Evolutionary conservation across 2,888 invertebrate genomes (phyloP).

Genomic region (Eristalis tenax): DNA sequence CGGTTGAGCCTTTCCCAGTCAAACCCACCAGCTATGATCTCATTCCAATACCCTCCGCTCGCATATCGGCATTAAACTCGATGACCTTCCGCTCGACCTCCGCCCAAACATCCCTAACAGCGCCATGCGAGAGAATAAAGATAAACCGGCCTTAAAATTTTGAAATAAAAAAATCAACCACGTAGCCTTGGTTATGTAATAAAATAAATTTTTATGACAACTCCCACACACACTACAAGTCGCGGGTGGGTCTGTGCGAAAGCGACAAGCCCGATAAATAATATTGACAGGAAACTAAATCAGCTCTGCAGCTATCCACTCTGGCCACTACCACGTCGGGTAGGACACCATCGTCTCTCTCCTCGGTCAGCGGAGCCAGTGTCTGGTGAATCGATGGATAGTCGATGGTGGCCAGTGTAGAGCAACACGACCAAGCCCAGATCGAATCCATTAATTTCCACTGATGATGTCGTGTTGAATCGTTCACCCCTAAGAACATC

Average conservation of each 20-base stretch:
- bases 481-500: constrained; percentile 61
- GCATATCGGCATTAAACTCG: no score
- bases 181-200: neutral
- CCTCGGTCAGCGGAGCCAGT: neutral
- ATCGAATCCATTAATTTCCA: constrained; percentile 66
- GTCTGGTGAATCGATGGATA: neutral
- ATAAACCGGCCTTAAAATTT: neutral
- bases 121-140: neutral
- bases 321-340: neutral
- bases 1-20: no score
- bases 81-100: no score
- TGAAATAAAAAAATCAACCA: neutral
- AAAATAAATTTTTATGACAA: neutral
- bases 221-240: neutral
- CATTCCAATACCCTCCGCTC: no score
- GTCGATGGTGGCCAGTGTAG: constrained; percentile 5
- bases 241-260: neutral
- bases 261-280: constrained; percentile 45
- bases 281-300: constrained; percentile 67
- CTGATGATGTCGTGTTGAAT: constrained; percentile 65
- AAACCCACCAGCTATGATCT: no score
- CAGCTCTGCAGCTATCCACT: constrained; percentile 42
- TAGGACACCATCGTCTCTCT: constrained; percentile 14
- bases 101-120: neutral
- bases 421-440: constrained; percentile 59